Evolutionary conservation across 2,113 vertebrate species (phyloP).

Genomic region (Plotosus lineatus): DNA sequence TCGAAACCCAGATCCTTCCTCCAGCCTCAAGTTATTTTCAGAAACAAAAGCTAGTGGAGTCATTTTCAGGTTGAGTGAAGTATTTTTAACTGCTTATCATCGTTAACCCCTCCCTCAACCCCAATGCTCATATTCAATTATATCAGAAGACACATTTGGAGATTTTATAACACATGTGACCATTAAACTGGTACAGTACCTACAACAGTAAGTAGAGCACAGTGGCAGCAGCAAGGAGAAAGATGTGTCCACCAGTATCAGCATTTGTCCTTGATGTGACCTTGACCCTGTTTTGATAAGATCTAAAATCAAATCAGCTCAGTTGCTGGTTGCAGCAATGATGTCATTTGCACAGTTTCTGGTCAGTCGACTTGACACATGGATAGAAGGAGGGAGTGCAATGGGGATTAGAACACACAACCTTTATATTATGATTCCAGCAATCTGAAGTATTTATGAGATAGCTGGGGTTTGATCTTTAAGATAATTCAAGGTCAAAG

Average conservation of each 20-base stretch:
- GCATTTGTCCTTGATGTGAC: neutral
- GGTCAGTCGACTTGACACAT: no score
- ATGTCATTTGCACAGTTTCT: no score
- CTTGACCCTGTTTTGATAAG: neutral
- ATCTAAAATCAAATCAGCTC: neutral
- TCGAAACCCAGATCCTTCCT: neutral
- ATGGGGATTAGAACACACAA: no score
- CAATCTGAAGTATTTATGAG: no score
- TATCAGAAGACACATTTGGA: neutral
- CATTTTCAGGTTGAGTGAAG: slow-evolving; percentile 4
- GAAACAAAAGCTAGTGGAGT: neutral
- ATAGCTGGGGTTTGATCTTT: no score
- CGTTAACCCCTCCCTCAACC: neutral
- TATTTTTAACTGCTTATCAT: neutral
- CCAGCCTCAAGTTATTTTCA: neutral
- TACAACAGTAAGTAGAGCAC: neutral
- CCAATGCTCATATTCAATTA: neutral
- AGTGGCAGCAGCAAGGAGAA: neutral
- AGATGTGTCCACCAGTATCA: neutral
- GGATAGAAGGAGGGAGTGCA: no score
- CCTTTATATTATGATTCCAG: no score
- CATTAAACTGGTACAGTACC: neutral
- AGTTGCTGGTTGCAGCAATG: neutral
- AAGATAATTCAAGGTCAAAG: no score
- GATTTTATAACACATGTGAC: neutral